phyloP scores from a whole-genome alignment of 2,888 invertebrate species.

The Eristalis arbustorum region DNA sequence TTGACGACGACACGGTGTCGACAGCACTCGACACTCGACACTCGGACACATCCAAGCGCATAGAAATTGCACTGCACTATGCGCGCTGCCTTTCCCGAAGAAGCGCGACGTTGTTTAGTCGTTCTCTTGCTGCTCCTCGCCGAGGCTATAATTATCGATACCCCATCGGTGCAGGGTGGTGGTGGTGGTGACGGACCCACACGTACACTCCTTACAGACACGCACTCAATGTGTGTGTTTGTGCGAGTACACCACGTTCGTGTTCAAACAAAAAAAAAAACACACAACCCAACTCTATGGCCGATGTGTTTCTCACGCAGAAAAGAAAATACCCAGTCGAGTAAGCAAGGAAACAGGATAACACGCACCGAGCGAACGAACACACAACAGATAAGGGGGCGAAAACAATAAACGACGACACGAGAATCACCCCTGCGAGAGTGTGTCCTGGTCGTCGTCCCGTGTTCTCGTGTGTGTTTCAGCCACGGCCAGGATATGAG shows the following conservation, averaged over 20 bases:
- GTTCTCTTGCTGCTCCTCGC: slow-evolving; percentile 2
- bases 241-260: background rate
- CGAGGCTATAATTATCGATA: slow-evolving; percentile 66
- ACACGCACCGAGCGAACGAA: slow-evolving; percentile 64
- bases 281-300: too few relatives aligned
- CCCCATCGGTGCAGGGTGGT: slow-evolving; percentile 32
- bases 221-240: background rate
- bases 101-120: slow-evolving; percentile 51
- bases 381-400: slow-evolving; percentile 66
- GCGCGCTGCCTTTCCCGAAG: slow-evolving; percentile 28
- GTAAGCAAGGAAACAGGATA: slow-evolving; percentile 67
- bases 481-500: slow-evolving; percentile 15
- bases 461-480: background rate
- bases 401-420: slow-evolving; percentile 64
- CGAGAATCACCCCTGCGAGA: slow-evolving; percentile 52
- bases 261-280: slow-evolving; percentile 48
- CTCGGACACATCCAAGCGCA: slow-evolving; percentile 41
- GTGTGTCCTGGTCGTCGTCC: background rate
- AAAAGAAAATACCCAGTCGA: slow-evolving; percentile 41
- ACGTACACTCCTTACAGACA: slow-evolving; percentile 12
- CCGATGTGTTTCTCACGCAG: slow-evolving; percentile 60
- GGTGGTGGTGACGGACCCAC: background rate
- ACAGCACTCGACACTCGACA: background rate
- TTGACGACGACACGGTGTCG: background rate
- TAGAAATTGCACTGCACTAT: slow-evolving; percentile 63